Evolutionary conservation across 2,888 invertebrate species (phyloP), one percentile per base, ranked within the genome.

Genomic region (Xiphydria camelus): DNA sequence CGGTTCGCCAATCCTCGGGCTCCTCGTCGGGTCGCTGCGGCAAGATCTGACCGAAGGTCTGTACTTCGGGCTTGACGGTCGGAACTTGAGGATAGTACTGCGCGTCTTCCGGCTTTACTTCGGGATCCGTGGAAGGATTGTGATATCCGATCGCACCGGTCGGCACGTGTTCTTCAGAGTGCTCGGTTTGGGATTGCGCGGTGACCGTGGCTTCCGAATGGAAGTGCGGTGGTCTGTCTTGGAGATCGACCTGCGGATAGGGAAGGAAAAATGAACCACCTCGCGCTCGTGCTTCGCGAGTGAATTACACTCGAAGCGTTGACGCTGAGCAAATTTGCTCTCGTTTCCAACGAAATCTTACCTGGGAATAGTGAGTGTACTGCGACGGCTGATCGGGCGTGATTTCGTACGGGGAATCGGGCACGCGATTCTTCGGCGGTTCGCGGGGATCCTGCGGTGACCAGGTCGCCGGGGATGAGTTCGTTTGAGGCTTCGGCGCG

Each of bases 101-200:
- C 1, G 51, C 50, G 10, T 56, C 55, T 15, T 51, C 46, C 2
- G 53, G 49, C 26, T 61, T 59, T 4, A 50, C 37, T 33, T 66
- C 62, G 1, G 62, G 55, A 44, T 66, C 53, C 7, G 57, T 62
- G 2, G 56, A 53, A 23, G 70, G 70, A 60, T 70, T 66, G 41
- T 67, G 64, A 34, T 70, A 69, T 31, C 64, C 66, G 7, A 65
- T 44, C 1, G 66, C 66, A 26, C 68, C 69, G 3, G 64, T 69
- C 1, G 70, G 67, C 2, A 68, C 29, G 18, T 61, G 53, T 4
- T 65, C 64, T 3, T 57, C 41, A n/a, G 52, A 25, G 9, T 23
- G 17, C 12, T 34, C 10, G 9, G 32, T n/a, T 33, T 44, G 20
- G 4, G 37, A 22, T 26, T 29, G 32, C 10, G 10, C 21, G 6